Conservation (phyloP, 2,113 vertebrate species). For the Hippocampus mohnikei region DNA sequence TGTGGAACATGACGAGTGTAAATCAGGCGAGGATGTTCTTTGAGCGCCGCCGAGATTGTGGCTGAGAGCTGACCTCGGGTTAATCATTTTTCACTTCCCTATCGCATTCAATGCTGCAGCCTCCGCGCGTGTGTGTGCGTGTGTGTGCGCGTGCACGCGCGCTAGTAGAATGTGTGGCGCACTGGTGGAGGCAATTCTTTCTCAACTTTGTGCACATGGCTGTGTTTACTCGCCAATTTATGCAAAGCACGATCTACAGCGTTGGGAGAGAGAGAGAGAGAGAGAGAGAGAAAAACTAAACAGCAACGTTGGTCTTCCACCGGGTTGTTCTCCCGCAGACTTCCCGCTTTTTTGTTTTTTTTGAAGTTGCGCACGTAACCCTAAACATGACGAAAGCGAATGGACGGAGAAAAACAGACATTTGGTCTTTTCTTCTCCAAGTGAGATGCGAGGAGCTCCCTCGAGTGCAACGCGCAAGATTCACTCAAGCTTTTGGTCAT, state of each 20-base stretch:
- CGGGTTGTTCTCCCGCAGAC: not conserved
- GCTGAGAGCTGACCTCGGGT: slow-evolving; percentile 86
- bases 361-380: no score
- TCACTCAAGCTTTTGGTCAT: no score
- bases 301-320: not conserved
- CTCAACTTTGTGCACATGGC: slow-evolving; percentile 54
- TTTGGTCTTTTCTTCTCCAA: no score
- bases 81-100: slow-evolving; percentile 96
- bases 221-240: slow-evolving; percentile 52
- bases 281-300: not conserved
- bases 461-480: no score
- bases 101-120: slow-evolving; percentile 81
- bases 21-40: slow-evolving; percentile 89
- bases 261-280: not conserved
- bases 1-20: slow-evolving; percentile 86
- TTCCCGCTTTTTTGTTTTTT: not conserved
- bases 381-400: no score
- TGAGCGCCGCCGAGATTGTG: slow-evolving; percentile 85
- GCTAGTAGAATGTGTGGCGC: slow-evolving; percentile 26
- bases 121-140: slow-evolving; percentile 34
- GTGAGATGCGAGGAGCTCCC: no score
- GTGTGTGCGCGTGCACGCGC: slow-evolving; percentile 14
- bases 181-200: slow-evolving; percentile 38
- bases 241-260: slow-evolving; percentile 25
- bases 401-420: no score